Conservation (phyloP, 2,888 invertebrate genomes). For the Pelosia muscerda region DNA sequence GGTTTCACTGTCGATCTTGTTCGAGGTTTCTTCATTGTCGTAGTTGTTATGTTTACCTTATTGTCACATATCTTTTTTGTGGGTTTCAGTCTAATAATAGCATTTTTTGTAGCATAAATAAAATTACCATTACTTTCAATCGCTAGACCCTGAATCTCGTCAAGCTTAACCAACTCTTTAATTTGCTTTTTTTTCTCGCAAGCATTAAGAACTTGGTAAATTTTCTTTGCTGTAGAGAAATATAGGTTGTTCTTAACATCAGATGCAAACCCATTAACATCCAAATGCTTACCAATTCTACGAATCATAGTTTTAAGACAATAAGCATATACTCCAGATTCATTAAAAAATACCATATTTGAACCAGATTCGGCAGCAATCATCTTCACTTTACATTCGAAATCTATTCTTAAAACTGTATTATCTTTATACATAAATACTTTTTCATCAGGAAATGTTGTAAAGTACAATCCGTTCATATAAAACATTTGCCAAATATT, state of each 20-base stretch:
- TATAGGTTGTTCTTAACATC: conserved; percentile 6
- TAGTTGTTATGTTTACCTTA: not conserved
- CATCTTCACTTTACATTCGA: conserved; percentile 9
- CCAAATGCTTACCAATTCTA: not conserved
- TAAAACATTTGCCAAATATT: conserved; percentile 77
- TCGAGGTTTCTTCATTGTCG: not conserved
- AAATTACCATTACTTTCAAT: conserved; percentile 50
- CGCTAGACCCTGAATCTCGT: conserved; percentile 47
- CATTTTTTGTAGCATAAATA: conserved; percentile 5
- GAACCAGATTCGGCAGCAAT: conserved; percentile 33
- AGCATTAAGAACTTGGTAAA: not conserved
- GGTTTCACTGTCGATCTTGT: not conserved
- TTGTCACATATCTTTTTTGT: conserved; percentile 3
- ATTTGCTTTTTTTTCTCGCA: not conserved
- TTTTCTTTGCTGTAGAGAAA: not conserved
- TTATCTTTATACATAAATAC: conserved; percentile 48
- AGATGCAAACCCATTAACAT: conserved; percentile 5
- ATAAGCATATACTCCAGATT: conserved; percentile 24
- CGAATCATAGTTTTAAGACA: not conserved
- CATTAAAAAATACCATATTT: conserved; percentile 55
- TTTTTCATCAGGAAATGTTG: conserved; percentile 60
- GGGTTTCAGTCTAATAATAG: conserved; percentile 10
- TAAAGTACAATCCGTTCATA: conserved; percentile 67
- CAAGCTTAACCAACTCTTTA: conserved; percentile 23
- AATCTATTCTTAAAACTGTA: not conserved